A percentile compares a stretch with the other conserved stretches of the same genome.
Conservation (phyloP, 2,797 vertebrate species). For the Sphaeramia orbicularis region DNA sequence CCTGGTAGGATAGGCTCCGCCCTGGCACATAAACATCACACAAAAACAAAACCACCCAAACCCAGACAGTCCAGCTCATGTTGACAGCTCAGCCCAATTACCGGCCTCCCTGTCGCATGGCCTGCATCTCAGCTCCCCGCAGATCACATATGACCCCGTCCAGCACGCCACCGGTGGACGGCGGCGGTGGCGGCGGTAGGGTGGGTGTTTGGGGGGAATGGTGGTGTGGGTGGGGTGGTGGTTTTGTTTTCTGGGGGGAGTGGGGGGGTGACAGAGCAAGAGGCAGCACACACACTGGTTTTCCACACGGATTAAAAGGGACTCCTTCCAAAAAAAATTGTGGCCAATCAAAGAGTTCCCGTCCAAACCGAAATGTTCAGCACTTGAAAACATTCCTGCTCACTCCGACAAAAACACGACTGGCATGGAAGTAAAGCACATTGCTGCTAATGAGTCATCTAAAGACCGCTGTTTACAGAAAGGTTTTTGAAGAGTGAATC, state of each 20-base stretch:
- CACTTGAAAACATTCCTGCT: constrained; percentile 34
- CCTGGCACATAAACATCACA: too few species aligned
- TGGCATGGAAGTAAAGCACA: constrained; percentile 44
- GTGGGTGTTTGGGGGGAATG: too few species aligned
- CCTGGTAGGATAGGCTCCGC: constrained; percentile 76
- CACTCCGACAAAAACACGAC: constrained; percentile 35
- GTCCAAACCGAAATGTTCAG: constrained; percentile 47
- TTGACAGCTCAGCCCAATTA: constrained; percentile 86
- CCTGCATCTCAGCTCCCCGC: constrained; percentile 69
- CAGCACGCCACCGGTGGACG: constrained; percentile 70
- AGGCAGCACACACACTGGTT: not conserved
- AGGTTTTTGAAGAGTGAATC: constrained; percentile 42
- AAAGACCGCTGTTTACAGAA: constrained; percentile 51
- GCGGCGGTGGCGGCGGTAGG: constrained; percentile 19
- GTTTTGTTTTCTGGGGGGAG: too few species aligned
- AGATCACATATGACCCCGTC: constrained; percentile 75
- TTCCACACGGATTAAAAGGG: constrained; percentile 32
- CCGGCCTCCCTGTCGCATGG: constrained; percentile 73
- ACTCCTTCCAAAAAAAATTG: constrained; percentile 39
- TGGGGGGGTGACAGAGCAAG: too few species aligned
- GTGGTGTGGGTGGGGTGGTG: too few species aligned
- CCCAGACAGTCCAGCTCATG: constrained; percentile 54
- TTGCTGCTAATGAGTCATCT: constrained; percentile 43
- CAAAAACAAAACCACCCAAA: too few species aligned
- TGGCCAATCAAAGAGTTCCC: constrained; percentile 54